A percentile compares a stretch with the other conserved stretches of the same genome.
These are phyloP conservation scores for Brachionus sp. DNA, from an alignment of 1,140 invertebrate genomes.

Conservation along the genomic window DNA sequence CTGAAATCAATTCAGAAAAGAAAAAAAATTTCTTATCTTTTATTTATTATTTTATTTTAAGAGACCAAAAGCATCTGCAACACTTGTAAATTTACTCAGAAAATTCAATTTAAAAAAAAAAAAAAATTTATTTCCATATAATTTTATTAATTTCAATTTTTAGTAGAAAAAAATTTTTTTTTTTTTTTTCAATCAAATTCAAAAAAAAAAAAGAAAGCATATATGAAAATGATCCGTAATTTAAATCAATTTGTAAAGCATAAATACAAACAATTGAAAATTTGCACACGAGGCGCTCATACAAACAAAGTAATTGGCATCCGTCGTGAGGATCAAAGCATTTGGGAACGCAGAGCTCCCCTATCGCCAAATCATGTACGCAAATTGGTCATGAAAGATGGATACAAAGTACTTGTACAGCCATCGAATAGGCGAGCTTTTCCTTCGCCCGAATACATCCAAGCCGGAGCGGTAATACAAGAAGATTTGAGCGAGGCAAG, in stretches of 20 bases:
- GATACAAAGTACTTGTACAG: conserved; percentile 92
- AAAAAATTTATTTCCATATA: background rate
- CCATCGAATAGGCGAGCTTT: conserved; percentile 95
- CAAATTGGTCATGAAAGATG: conserved; percentile 69
- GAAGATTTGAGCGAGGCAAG: conserved; percentile 94
- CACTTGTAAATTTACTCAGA: background rate
- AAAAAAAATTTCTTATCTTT: background rate
- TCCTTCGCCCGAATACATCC: conserved; percentile 82
- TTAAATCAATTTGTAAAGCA: background rate
- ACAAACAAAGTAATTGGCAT: conserved; percentile 55
- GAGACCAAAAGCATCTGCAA: background rate
- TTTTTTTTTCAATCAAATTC: background rate
- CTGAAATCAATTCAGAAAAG: too few relatives aligned
- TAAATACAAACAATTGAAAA: background rate
- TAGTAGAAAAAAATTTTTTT: background rate
- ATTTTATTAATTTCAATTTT: background rate
- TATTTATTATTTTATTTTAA: too few relatives aligned
- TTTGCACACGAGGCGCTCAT: background rate
- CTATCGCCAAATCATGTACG: conserved; percentile 85
- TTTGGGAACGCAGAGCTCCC: conserved; percentile 95
- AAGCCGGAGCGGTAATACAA: conserved; percentile 81
- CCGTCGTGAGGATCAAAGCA: conserved; percentile 83
- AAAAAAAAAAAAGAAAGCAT: background rate
- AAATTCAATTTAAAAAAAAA: background rate
- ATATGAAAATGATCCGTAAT: background rate